Evolutionary conservation across 2,797 vertebrate genomes (phyloP), one percentile per base, ranked within the genome.

Genomic region (Poecilia wingei): DNA sequence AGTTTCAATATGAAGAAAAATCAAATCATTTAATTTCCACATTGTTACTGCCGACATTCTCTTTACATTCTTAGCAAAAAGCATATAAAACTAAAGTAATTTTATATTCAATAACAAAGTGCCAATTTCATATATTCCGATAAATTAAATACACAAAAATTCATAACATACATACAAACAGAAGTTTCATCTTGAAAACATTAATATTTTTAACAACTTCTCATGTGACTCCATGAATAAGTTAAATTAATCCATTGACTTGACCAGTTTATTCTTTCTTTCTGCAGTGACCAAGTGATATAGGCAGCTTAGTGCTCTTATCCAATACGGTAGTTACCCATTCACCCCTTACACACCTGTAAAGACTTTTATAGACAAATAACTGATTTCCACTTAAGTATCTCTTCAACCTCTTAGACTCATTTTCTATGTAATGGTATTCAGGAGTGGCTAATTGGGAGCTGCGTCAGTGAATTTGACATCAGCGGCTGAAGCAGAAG

Each of bases 121-220:
- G 97, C 97, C 96, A 86, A 93, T 96, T 94, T 94, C 75, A 95
- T 96, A 94, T 94, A 83, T 95, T 88, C 95, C 95, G 95, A 92
- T 92, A 96, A 98, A 98, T 98, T 98, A 98, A 98, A 98, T 97
- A 97, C 94, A 68, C 93, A 93, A 96, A 93, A 89, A 87, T 79
- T 80, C 73, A 80, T 68, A 84, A 87, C 83, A 92, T 78, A 92
- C 83, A 92, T 86, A 89, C 84, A 78, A 91, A 94, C 89, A 91
- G 76, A 92, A 84, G 28, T 45, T 84, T 64, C 39, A 80, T 73
- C 57, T 81, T 31, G 83, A 75, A 77, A 79, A 82, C 28, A 82
- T 59, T 16, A 66, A 76, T 77, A 78, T 81, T 33, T 31, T 28
- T 57, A 39, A 36, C 47, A 22, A 68, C 64, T 22, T 86, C 64